Conservation (phyloP, 1,140 invertebrate genomes). For the Sycobia sp. region DNA sequence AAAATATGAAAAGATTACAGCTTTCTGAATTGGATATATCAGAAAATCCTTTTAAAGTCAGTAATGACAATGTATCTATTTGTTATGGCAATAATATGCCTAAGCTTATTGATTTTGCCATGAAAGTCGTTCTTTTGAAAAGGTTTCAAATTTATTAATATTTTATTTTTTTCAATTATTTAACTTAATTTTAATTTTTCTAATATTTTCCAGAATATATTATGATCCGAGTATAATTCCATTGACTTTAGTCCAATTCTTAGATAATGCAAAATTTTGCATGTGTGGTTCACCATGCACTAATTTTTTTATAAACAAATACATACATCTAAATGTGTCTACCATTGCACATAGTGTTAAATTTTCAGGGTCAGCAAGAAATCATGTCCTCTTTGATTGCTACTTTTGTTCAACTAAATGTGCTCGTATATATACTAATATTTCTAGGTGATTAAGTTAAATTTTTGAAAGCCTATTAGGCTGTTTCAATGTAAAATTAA, state of each 20-base stretch:
- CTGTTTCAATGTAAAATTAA: no score
- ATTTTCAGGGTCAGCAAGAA: slow-evolving; percentile 48
- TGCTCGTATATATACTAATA: slow-evolving; percentile 31
- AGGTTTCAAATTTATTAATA: slow-evolving; percentile 51
- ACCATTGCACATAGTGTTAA: slow-evolving; percentile 57
- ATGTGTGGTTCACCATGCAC: slow-evolving; percentile 67
- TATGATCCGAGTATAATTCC: slow-evolving; percentile 68
- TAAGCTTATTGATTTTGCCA: slow-evolving; percentile 45
- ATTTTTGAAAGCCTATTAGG: no score
- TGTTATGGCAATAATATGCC: slow-evolving; percentile 36
- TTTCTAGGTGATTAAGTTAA: no score
- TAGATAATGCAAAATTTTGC: slow-evolving; percentile 68
- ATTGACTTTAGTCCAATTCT: slow-evolving; percentile 64
- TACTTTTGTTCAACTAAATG: slow-evolving; percentile 68
- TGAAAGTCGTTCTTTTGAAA: slow-evolving; percentile 45
- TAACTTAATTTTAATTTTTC: slow-evolving; percentile 34
- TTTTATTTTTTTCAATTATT: slow-evolving; percentile 13
- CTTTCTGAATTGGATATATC: slow-evolving; percentile 66
- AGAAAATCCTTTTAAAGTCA: slow-evolving; percentile 59
- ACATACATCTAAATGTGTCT: slow-evolving; percentile 54
- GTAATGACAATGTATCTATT: slow-evolving; percentile 32
- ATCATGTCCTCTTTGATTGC: slow-evolving; percentile 62
- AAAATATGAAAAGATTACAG: slow-evolving; percentile 62
- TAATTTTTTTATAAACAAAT: slow-evolving; percentile 54
- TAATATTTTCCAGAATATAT: slow-evolving; percentile 53